These are phyloP conservation scores for Platyscapa corneri DNA, from an alignment of 1,140 invertebrate species.

Conservation along the genomic window DNA sequence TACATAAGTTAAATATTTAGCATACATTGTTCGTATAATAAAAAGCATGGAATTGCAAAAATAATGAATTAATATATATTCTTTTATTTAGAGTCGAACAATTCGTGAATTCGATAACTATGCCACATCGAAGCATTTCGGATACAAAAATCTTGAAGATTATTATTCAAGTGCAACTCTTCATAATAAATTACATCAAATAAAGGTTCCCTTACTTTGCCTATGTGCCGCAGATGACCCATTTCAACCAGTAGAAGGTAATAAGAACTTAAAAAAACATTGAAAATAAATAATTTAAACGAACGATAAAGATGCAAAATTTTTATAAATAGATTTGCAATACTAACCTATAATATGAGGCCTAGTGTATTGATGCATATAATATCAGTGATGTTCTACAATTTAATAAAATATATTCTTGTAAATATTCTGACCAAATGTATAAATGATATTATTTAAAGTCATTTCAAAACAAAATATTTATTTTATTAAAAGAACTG, in stretches of 20 bases:
- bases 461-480: no score
- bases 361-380: neutral
- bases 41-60: neutral
- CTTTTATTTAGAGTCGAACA: slow-evolving; percentile 78
- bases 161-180: slow-evolving; percentile 87
- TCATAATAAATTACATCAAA: slow-evolving; percentile 82
- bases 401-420: neutral
- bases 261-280: slow-evolving; percentile 70
- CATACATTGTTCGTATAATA: neutral
- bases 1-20: neutral
- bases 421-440: no score
- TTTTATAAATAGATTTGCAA: neutral
- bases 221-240: slow-evolving; percentile 91
- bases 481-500: no score
- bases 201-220: slow-evolving; percentile 84
- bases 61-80: neutral
- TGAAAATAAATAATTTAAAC: neutral
- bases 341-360: neutral
- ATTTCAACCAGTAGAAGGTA: slow-evolving; percentile 84
- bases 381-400: neutral
- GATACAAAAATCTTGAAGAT: slow-evolving; percentile 84
- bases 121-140: slow-evolving; percentile 89
- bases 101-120: slow-evolving; percentile 88
- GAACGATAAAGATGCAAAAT: neutral
- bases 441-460: no score